phyloP scores from a whole-genome alignment of 1,140 invertebrate species.

The Pectinophora gossypiella region DNA sequence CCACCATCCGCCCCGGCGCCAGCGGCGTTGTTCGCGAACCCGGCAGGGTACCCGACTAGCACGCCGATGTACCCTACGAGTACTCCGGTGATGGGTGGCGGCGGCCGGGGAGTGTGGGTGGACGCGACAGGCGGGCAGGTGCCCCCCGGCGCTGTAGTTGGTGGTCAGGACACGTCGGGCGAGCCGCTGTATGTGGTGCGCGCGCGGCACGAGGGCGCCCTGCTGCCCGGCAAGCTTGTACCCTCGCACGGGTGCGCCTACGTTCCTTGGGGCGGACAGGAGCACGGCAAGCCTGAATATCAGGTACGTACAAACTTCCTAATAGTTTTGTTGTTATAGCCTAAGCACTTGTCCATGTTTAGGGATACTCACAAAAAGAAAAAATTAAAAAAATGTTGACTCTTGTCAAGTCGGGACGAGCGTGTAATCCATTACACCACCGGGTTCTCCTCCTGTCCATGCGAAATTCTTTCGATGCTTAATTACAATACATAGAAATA shows the following conservation, averaged over 20 bases:
- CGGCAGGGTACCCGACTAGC: conserved; percentile 18
- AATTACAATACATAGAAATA: too few species aligned
- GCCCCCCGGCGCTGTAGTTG: conserved; percentile 83
- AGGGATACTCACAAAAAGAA: too few species aligned
- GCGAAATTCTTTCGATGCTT: too few species aligned
- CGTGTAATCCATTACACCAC: too few species aligned
- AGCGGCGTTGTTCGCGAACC: conserved; percentile 47
- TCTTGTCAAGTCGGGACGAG: too few species aligned
- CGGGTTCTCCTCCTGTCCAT: too few species aligned
- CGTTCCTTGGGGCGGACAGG: conserved; percentile 85
- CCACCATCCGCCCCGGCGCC: conserved; percentile 72
- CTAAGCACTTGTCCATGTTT: too few species aligned
- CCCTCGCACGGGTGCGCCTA: conserved; percentile 84
- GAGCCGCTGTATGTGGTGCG: conserved; percentile 85
- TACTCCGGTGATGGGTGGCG: conserved; percentile 16
- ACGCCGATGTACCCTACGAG: background rate
- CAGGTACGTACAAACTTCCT: conserved; percentile 81
- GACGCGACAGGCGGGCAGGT: conserved; percentile 79
- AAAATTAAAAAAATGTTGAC: too few species aligned
- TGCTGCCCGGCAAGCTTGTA: conserved; percentile 87
- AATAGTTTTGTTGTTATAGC: too few species aligned
- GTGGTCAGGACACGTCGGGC: conserved; percentile 81
- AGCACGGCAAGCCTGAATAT: conserved; percentile 84
- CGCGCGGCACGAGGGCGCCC: conserved; percentile 82
- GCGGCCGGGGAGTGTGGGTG: conserved; percentile 78